Base-by-base conservation (phyloP, 2,888 invertebrate genomes). In the Chalcosyrphus nemorum region DNA sequence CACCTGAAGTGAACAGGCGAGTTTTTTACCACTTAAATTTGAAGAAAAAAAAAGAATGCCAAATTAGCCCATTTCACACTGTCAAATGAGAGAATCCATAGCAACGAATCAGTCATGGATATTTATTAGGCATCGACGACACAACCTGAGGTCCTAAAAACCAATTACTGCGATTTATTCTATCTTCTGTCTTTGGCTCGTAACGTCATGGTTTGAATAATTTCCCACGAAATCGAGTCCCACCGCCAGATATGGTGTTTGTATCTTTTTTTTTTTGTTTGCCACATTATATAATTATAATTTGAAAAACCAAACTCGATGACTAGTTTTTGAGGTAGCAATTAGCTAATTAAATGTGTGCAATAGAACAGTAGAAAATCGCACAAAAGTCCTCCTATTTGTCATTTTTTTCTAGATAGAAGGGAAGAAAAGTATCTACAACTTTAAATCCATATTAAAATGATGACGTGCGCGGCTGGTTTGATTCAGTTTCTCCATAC, bases 261-360 rank as follows among this genome's bases (percentile, higher is more conserved):
- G n/a, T 29, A 47, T 27, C 24, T 43, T 35, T 32, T 52, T 50
- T 17, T 52, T 54, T 43, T 35, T 32, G 43, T 50, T 17, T 52
- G 45, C 65, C 52, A 17, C 66, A 70, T 70, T 75, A 71, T 78
- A 70, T 84, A 80, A 84, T 84, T 84, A 84, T 84, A 70, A 43
- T 27, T 74, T 57, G 50, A 9, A 66, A 72, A 72, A 66, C 43
- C 70, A 80, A 84, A 75, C 75, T 57, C 70, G 80, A 75, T 80
- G 84, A 80, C 68, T 80, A 84, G 80, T 80, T 84, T 82, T 80
- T 45, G 70, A 80, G 75, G 54, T 70, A 65, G 84, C 84, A 84
- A 84, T 84, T 84, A 84, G 84, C 84, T 84, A 80, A 84, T 84
- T 80, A 84, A 84, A 84, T 41, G 15, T 52, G 66, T 43, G 52